Conservation (phyloP, 2,113 vertebrate species). For the Parus major region DNA sequence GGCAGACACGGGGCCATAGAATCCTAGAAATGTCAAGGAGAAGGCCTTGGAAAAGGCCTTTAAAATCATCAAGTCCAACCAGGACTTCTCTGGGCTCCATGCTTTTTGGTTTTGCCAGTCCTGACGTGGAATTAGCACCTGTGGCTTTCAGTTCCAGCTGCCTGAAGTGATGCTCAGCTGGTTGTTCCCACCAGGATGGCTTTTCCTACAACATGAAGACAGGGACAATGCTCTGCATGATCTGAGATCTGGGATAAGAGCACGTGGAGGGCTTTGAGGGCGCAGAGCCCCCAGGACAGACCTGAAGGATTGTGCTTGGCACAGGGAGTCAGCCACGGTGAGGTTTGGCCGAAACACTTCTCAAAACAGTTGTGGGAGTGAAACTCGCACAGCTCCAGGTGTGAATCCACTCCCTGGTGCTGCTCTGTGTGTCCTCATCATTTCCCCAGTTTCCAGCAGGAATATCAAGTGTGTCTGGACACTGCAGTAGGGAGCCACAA, state of each 20-base stretch:
- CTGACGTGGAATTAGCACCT: background rate
- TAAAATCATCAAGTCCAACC: background rate
- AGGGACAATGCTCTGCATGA: background rate
- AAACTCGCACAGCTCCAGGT: background rate
- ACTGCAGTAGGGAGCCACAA: background rate
- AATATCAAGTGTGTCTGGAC: background rate
- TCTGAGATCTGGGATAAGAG: background rate
- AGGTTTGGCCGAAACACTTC: background rate
- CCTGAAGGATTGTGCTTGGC: background rate
- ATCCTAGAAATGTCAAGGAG: background rate
- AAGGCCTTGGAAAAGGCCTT: background rate
- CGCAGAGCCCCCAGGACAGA: background rate
- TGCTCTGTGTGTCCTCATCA: background rate
- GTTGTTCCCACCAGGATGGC: accelerated
- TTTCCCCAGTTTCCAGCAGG: background rate
- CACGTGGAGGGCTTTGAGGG: background rate
- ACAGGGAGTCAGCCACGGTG: background rate
- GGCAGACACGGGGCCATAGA: background rate
- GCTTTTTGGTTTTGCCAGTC: background rate
- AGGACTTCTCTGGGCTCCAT: background rate
- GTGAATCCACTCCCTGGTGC: background rate
- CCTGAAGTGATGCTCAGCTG: background rate
- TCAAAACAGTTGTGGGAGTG: background rate
- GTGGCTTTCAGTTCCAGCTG: background rate
- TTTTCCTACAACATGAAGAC: background rate